phyloP scores from a whole-genome alignment of 1,140 invertebrate species.

The Eumeta japonica region DNA sequence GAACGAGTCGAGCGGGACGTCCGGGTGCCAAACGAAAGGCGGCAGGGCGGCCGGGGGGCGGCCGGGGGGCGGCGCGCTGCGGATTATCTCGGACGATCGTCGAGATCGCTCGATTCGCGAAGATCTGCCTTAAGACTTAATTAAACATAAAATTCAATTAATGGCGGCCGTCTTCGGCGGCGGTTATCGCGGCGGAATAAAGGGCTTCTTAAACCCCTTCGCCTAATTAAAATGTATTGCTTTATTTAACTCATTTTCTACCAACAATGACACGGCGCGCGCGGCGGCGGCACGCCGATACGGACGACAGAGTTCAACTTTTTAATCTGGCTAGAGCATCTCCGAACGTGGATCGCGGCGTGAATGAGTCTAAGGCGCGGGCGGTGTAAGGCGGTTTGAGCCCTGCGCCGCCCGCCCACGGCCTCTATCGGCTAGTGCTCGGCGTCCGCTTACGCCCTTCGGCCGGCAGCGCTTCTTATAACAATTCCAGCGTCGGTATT shows the following conservation, averaged over 20 bases:
- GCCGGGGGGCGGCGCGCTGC: too few relatives aligned
- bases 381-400: too few relatives aligned
- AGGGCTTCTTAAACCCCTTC: constrained; percentile 41
- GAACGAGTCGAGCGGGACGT: too few relatives aligned
- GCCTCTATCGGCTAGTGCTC: too few relatives aligned
- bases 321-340: constrained; percentile 47
- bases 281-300: neutral
- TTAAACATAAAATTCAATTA: constrained; percentile 58
- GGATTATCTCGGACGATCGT: constrained; percentile 22
- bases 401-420: too few relatives aligned
- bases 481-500: constrained; percentile 25
- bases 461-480: constrained; percentile 10
- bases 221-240: constrained; percentile 58
- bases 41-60: too few relatives aligned
- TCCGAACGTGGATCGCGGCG: constrained; percentile 12
- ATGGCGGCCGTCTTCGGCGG: constrained; percentile 42
- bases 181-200: constrained; percentile 54
- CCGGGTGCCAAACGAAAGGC: too few relatives aligned
- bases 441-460: neutral
- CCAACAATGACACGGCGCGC: constrained; percentile 53
- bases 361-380: too few relatives aligned
- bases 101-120: constrained; percentile 41
- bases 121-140: constrained; percentile 37
- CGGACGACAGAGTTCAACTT: constrained; percentile 48
- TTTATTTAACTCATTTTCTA: constrained; percentile 58